Percentiles rank a stretch among this genome's conserved stretches.
Conservation (phyloP, 2,113 vertebrate genomes). For the Nestor notabilis region DNA sequence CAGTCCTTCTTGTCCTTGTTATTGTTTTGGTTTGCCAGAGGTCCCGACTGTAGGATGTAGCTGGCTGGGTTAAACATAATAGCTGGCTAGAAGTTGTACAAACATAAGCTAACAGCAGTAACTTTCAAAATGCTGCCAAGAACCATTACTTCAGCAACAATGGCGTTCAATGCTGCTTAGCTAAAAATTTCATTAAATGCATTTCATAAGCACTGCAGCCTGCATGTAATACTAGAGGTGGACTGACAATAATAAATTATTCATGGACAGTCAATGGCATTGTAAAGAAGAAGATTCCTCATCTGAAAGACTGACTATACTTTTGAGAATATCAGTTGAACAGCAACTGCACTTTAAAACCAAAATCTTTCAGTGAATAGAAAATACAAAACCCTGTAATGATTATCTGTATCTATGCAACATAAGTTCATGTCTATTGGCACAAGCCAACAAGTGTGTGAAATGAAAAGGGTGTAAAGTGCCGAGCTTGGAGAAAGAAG, state of each 20-base stretch:
- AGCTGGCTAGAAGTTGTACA: not conserved
- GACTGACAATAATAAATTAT: conserved; percentile 49
- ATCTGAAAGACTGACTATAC: not conserved
- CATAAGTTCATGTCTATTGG: not conserved
- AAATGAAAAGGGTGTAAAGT: not conserved
- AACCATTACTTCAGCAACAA: not conserved
- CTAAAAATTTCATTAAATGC: conserved; percentile 14
- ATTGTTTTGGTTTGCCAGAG: not conserved
- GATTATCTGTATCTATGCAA: not conserved
- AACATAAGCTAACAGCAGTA: not conserved
- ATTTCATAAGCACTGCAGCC: conserved; percentile 6
- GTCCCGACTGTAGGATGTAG: not conserved
- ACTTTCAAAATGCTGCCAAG: not conserved
- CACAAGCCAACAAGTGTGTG: not conserved
- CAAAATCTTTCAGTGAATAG: conserved; percentile 10
- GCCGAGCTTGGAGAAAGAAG: not conserved
- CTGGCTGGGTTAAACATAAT: not conserved
- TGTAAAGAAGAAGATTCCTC: conserved; percentile 17
- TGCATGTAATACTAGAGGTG: conserved; percentile 14
- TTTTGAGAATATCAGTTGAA: conserved; percentile 43
- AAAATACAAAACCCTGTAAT: not conserved
- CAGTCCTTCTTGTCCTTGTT: not conserved
- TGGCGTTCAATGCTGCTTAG: not conserved
- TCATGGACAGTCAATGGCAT: conserved; percentile 15
- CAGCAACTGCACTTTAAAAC: not conserved